Evolutionary conservation across 2,888 invertebrate genomes (phyloP).

Genomic region (Dilophus febrilis): DNA sequence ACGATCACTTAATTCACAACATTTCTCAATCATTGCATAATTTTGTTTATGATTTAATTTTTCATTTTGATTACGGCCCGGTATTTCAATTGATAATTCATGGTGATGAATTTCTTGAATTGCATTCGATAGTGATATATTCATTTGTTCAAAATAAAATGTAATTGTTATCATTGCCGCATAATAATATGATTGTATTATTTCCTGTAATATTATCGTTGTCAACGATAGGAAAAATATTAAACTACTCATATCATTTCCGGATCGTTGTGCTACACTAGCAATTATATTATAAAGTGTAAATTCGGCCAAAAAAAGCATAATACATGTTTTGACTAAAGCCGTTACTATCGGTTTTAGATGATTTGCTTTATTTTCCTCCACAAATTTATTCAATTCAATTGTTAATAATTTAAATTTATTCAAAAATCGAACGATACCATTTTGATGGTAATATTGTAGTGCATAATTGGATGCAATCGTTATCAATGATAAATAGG

Average conservation of each 20-base stretch:
- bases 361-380: neutral
- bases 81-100: too few relatives aligned
- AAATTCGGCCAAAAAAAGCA: neutral
- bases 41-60: too few relatives aligned
- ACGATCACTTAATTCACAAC: neutral
- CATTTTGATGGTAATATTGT: neutral
- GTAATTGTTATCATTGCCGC: neutral
- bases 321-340: neutral
- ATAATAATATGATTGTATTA: slow-evolving; percentile 1
- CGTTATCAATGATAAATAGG: too few relatives aligned
- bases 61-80: too few relatives aligned
- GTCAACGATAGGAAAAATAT: too few relatives aligned
- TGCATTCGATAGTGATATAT: neutral
- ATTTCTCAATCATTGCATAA: too few relatives aligned
- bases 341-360: neutral
- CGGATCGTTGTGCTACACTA: too few relatives aligned
- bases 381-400: neutral
- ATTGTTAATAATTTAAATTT: neutral
- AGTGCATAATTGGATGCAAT: neutral
- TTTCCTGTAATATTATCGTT: neutral
- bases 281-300: neutral
- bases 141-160: neutral
- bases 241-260: neutral
- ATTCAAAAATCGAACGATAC: neutral
- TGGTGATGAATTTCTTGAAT: neutral